Percentiles rank a stretch among this genome's conserved stretches.
Evolutionary conservation across 2,888 invertebrate species (phyloP).

Genomic region (Linyphia triangularis): DNA sequence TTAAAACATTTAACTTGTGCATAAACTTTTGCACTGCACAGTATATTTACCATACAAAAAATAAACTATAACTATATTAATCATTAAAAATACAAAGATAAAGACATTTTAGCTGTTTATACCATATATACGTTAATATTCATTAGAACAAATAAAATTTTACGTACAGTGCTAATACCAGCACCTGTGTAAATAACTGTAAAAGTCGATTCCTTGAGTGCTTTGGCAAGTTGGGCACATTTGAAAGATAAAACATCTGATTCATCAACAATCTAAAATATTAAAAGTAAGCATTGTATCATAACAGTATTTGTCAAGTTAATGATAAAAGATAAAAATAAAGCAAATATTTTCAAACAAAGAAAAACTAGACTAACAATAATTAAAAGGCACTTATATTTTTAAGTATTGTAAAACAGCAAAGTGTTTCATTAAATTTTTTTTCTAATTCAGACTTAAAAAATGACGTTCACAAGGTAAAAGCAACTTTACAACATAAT

Average conservation of each 20-base stretch:
- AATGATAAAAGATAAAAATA: neutral
- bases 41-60: too few relatives aligned
- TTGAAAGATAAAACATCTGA: constrained; percentile 87
- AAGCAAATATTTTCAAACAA: neutral
- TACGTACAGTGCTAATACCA: constrained; percentile 91
- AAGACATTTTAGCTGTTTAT: neutral
- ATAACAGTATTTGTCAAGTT: neutral
- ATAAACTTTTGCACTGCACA: too few relatives aligned
- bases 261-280: constrained; percentile 85
- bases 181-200: constrained; percentile 97
- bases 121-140: neutral
- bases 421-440: too few relatives aligned
- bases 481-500: too few relatives aligned
- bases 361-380: too few relatives aligned
- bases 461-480: too few relatives aligned
- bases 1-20: too few relatives aligned
- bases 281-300: neutral
- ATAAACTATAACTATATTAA: too few relatives aligned
- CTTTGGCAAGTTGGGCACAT: constrained; percentile 82
- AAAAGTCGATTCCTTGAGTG: constrained; percentile 88
- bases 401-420: too few relatives aligned
- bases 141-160: neutral
- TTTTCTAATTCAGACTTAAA: too few relatives aligned
- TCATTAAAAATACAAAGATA: neutral
- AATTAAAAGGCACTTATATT: too few relatives aligned